Conservation (phyloP, 2,113 vertebrate species). For the Tenrec ecaudatus region DNA sequence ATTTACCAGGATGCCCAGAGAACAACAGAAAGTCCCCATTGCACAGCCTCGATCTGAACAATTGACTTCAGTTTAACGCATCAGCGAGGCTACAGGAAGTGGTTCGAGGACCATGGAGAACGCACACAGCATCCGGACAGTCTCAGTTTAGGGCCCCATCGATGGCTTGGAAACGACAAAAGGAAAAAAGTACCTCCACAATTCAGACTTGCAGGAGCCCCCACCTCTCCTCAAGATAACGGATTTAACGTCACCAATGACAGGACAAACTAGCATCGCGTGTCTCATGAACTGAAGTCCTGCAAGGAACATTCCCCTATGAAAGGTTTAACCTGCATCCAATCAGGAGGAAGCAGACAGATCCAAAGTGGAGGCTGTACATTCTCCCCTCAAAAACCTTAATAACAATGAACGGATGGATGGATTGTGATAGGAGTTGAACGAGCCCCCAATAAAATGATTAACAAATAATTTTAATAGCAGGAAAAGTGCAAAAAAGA, state of each 20-base stretch:
- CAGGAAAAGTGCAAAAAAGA: neutral
- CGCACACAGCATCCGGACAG: neutral
- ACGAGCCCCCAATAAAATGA: neutral
- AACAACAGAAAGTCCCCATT: neutral
- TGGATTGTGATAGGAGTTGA: no score
- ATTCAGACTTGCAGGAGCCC: constrained; percentile 9
- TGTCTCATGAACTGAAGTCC: neutral
- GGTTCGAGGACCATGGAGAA: neutral
- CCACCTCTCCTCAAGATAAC: neutral
- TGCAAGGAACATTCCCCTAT: neutral
- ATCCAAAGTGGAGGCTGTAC: neutral
- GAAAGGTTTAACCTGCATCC: neutral
- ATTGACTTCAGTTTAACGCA: no score
- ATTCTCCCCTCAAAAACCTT: neutral
- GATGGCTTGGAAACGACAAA: neutral
- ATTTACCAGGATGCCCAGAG: neutral
- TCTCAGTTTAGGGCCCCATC: neutral
- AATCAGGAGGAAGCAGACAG: neutral
- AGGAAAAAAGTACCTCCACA: neutral
- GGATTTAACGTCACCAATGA: neutral
- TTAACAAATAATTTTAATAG: neutral
- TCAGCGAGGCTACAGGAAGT: neutral
- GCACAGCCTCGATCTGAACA: neutral
- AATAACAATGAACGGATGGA: neutral
- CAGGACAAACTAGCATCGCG: neutral